Evolutionary conservation across 1,140 invertebrate genomes (phyloP).

Genomic region (Camponotus vicinus): DNA sequence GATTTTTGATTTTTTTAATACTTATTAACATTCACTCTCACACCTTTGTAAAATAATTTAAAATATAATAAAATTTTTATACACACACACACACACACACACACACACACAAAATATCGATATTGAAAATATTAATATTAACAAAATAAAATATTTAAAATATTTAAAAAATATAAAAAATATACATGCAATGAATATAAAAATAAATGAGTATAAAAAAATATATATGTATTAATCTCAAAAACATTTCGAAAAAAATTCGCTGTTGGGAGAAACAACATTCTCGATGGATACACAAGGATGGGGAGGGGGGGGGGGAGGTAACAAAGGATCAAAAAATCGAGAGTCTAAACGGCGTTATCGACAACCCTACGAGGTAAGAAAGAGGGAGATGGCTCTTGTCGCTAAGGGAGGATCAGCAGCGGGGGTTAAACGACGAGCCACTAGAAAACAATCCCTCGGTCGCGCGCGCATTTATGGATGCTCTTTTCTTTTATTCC

Average conservation of each 20-base stretch:
- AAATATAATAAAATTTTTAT: background rate
- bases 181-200: too few species aligned
- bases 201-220: too few species aligned
- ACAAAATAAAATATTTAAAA: too few species aligned
- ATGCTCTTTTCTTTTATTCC: constrained; percentile 81
- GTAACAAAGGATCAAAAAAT: constrained; percentile 56
- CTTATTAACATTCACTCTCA: background rate
- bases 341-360: constrained; percentile 65
- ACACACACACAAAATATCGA: background rate
- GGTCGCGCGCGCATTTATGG: constrained; percentile 69
- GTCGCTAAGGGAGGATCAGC: constrained; percentile 63
- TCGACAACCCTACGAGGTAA: constrained; percentile 57
- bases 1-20: background rate
- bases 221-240: too few species aligned
- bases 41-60: background rate
- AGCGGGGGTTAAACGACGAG: constrained; percentile 84
- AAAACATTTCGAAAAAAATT: background rate
- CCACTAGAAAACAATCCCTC: constrained; percentile 85
- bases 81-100: background rate
- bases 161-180: too few species aligned
- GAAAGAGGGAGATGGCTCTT: constrained; percentile 45
- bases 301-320: background rate
- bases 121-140: background rate
- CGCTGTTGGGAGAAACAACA: constrained; percentile 3
- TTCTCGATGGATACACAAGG: constrained; percentile 14